Evolutionary conservation across 2,797 vertebrate species (phyloP), one percentile per base, ranked within the genome.

Genomic region (Cirrhinus molitorella): DNA sequence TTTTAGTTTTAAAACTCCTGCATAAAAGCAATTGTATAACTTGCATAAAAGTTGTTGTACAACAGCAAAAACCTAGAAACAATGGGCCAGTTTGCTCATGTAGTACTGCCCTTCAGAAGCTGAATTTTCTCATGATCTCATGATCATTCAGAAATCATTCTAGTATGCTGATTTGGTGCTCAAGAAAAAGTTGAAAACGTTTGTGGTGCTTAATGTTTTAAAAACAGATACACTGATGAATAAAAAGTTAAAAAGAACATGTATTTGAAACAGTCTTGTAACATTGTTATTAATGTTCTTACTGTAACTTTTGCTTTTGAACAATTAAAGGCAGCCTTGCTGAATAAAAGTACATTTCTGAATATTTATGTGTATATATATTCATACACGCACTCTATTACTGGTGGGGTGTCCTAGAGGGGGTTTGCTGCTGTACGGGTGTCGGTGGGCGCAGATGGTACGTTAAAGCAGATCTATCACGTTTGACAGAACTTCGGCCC

Each of bases 391-490:
- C 23, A 68, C 2, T 16, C 28, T n/a, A 66, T 23, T 34, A 51
- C n/a, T 47, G 37, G 51, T 37, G 45, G 45, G 45, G 1, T 72
- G 67, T 23, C 53, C 47, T 49, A 34, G 5, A 28, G 43, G 25
- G 25, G 53, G 37, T 4, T 34, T 53, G 63, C 49, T 47, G 17
- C 67, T 47, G 19, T 23, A 51, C 28, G 71, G 80, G 47, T 82
- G 57, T 65, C 23, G 61, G 34, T 53, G 71, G 89, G 40, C 72
- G 37, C 88, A 91, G 88, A 90, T 90, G 91, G 93, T 73, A 79
- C 65, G 83, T 79, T 87, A 88, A 68, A 88, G 70, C 70, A 86
- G 79, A 94, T 94, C 91, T 87, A 92, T 95, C 93, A 94, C 83
- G 73, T 89, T 59, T 92, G 93, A 92, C 92, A 88, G 89, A 80